A percentile compares a stretch with the other conserved stretches of the same genome.
phyloP scores from a whole-genome alignment of 2,113 vertebrate genomes.

The Struthio camelus region DNA sequence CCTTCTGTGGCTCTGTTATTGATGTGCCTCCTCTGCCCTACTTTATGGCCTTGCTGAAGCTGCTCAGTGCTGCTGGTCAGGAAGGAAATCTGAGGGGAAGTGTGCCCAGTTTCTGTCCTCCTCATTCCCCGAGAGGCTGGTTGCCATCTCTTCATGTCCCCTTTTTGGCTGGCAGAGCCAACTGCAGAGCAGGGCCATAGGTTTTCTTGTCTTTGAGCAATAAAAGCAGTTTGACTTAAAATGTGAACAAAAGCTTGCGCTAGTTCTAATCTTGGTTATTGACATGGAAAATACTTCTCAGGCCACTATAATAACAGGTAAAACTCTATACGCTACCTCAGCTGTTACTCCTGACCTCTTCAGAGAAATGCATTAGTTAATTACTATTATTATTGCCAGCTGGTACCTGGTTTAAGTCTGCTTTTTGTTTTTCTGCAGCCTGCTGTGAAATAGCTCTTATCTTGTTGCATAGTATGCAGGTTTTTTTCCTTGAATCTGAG shows the following conservation, averaged over 20 bases:
- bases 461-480: neutral
- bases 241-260: neutral
- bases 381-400: neutral
- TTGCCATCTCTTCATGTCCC: neutral
- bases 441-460: neutral
- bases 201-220: neutral
- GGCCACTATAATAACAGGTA: neutral
- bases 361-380: conserved; percentile 37
- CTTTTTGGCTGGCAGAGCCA: neutral
- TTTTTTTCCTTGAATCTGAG: neutral
- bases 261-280: neutral
- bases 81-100: neutral
- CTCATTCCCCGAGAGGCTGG: neutral
- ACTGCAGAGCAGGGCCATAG: neutral
- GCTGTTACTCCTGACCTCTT: neutral
- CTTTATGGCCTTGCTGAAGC: neutral
- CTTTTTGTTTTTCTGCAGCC: neutral
- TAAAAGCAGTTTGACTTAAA: neutral
- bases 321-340: neutral
- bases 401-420: conserved; percentile 4
- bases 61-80: neutral
- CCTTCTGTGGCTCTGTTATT: neutral
- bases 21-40: neutral
- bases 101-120: neutral
- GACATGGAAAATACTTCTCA: neutral